phyloP scores from a whole-genome alignment of 2,797 vertebrate species.

The Myotis planiceps region DNA sequence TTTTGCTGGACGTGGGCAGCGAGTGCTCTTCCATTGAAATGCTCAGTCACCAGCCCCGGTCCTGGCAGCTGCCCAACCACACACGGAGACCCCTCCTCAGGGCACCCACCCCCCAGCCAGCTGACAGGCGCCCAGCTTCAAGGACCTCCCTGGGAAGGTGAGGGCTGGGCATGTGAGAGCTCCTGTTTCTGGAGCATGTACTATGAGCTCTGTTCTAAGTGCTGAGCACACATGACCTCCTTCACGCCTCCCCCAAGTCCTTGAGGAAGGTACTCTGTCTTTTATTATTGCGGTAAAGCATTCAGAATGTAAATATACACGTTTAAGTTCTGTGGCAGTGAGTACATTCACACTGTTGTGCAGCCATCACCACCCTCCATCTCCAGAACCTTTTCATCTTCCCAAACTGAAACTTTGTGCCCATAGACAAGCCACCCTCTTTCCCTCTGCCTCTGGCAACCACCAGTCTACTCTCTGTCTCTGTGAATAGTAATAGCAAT shows the following conservation, averaged over 20 bases:
- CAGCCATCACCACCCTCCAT: neutral
- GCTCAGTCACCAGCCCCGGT: neutral
- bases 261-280: neutral
- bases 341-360: neutral
- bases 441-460: neutral
- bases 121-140: neutral
- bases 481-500: neutral
- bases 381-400: neutral
- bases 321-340: neutral
- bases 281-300: neutral
- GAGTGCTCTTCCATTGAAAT: neutral
- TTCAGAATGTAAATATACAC: neutral
- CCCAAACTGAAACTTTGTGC: neutral
- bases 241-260: neutral
- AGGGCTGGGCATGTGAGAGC: neutral
- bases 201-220: neutral
- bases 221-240: neutral
- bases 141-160: neutral
- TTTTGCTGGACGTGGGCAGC: neutral
- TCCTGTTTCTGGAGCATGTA: neutral
- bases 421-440: neutral
- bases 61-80: constrained; percentile 14
- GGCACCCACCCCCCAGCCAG: neutral
- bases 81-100: neutral
- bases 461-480: neutral